Conservation (phyloP, 2,797 vertebrate species). For the Premnoplex brunnescens region DNA sequence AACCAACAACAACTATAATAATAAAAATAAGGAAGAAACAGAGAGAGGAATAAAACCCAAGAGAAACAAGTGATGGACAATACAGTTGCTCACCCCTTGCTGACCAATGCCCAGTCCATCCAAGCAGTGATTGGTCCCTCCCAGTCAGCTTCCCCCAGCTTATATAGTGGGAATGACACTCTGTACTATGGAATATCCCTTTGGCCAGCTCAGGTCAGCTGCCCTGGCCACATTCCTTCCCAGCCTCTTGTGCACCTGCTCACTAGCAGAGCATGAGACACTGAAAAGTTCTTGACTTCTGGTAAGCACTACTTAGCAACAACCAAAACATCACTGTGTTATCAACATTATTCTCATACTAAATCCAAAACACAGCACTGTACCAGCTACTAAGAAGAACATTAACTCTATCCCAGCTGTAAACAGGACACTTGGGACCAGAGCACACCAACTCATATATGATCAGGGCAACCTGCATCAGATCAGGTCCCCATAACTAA, state of each 20-base stretch:
- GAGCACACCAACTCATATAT: background rate
- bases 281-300: background rate
- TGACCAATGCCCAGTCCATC: background rate
- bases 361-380: background rate
- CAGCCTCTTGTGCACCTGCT: background rate
- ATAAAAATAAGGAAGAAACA: background rate
- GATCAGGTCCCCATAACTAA: background rate
- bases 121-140: rapidly evolving
- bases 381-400: background rate
- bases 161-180: background rate
- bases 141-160: background rate
- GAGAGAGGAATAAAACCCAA: background rate
- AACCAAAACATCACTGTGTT: background rate
- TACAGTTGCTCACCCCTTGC: rapidly evolving
- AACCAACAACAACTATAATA: background rate
- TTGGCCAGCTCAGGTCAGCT: background rate
- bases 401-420: background rate
- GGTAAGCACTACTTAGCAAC: background rate
- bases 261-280: background rate
- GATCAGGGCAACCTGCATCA: background rate
- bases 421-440: background rate
- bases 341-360: background rate
- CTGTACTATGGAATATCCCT: background rate
- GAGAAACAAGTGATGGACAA: too few relatives aligned
- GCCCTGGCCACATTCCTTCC: background rate